These are phyloP conservation scores for Acrocyrtus sp. DNA, from an alignment of 2,888 invertebrate genomes.

Conservation along the genomic window DNA sequence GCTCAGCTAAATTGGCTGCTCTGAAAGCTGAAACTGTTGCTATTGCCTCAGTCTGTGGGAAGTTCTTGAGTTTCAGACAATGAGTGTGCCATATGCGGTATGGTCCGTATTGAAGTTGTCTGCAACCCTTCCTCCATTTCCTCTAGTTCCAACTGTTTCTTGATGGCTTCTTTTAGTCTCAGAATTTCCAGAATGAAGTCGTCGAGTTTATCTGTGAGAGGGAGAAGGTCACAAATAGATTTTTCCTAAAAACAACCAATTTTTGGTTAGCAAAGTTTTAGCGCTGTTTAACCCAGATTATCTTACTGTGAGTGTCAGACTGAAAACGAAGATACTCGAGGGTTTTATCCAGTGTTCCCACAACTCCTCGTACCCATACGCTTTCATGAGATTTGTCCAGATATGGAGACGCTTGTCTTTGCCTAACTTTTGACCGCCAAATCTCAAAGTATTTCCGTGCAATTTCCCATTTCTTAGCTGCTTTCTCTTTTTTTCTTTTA, in stretches of 20 bases:
- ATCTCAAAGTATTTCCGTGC: conserved; percentile 40
- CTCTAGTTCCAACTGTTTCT: conserved; percentile 42
- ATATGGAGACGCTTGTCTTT: conserved; percentile 1
- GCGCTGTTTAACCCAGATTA: background rate
- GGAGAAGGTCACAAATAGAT: background rate
- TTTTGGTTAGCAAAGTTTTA: background rate
- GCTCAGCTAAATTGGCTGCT: too few relatives aligned
- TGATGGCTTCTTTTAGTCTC: conserved; percentile 48
- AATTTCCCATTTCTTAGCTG: conserved; percentile 25
- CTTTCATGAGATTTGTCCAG: conserved; percentile 41
- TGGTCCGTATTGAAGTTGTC: too few relatives aligned
- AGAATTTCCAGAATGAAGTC: conserved; percentile 54
- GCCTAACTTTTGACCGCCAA: conserved; percentile 44
- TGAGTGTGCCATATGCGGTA: too few relatives aligned
- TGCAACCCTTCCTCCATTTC: conserved; percentile 50
- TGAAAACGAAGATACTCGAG: conserved; percentile 46
- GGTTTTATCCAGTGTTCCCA: conserved; percentile 46
- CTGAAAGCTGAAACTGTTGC: too few relatives aligned
- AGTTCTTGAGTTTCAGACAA: too few relatives aligned
- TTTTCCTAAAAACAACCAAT: background rate
- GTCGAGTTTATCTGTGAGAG: conserved; percentile 52
- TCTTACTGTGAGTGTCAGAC: conserved; percentile 20
- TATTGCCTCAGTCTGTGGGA: too few relatives aligned
- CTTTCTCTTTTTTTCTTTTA: conserved; percentile 22
- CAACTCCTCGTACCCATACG: conserved; percentile 38